These are phyloP conservation scores for Drosophila malerkotliana DNA, from an alignment of 1,140 invertebrate genomes.

Conservation along the genomic window DNA sequence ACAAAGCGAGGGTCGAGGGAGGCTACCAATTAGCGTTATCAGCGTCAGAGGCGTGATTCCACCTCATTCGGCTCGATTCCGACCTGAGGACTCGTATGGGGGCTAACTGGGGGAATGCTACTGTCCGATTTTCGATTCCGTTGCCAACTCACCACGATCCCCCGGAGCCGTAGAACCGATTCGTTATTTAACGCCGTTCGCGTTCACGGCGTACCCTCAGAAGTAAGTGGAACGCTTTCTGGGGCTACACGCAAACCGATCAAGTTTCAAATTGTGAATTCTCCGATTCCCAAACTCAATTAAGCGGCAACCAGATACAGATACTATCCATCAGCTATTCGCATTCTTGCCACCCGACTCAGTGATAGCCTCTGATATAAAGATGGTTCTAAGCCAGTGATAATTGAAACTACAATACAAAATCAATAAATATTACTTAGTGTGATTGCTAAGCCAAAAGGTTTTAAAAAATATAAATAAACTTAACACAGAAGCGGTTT, in stretches of 20 bases:
- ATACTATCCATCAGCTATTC: not conserved
- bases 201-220: conserved; percentile 47
- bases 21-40: conserved; percentile 42
- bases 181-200: conserved; percentile 56
- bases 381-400: conserved; percentile 40
- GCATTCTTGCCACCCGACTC: conserved; percentile 22
- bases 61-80: conserved; percentile 16
- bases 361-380: not conserved
- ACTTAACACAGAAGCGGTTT: not conserved
- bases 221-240: conserved; percentile 51
- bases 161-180: conserved; percentile 32
- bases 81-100: conserved; percentile 31
- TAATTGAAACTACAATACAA: conserved; percentile 9
- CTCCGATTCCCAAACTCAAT: conserved; percentile 31
- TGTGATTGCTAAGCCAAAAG: not conserved
- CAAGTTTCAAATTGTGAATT: conserved; percentile 32
- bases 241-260: conserved; percentile 25
- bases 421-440: not conserved
- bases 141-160: conserved; percentile 57
- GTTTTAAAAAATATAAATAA: not conserved
- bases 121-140: conserved; percentile 11
- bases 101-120: conserved; percentile 21
- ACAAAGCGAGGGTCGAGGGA: conserved; percentile 4
- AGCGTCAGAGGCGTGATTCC: conserved; percentile 40
- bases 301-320: conserved; percentile 27